phyloP scores from a whole-genome alignment of 2,888 invertebrate species.

The Eumacrocentrus americanus region DNA sequence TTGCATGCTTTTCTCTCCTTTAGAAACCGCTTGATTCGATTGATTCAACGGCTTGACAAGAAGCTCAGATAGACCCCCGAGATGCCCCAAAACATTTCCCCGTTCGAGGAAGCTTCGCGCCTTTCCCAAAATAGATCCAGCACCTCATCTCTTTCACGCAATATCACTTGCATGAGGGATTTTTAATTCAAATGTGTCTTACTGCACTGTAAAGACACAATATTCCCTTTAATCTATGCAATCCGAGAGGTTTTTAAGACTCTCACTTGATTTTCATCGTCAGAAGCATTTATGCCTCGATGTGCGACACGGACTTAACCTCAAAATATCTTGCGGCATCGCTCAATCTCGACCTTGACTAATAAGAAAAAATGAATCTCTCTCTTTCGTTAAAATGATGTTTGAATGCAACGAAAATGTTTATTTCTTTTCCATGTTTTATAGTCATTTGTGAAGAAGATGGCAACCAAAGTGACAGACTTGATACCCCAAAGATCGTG shows the following conservation, averaged over 20 bases:
- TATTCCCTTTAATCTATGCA: no score
- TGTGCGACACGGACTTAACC: slow-evolving; percentile 16
- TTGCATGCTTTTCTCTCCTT: no score
- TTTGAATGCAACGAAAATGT: no score
- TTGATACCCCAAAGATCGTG: slow-evolving; percentile 68
- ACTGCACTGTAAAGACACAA: no score
- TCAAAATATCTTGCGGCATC: slow-evolving; percentile 14
- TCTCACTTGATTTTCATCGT: slow-evolving; percentile 2
- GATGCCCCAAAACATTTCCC: slow-evolving; percentile 16
- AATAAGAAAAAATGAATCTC: no score
- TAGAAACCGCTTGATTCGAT: no score
- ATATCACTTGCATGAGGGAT: neutral
- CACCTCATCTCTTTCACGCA: no score
- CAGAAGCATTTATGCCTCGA: neutral
- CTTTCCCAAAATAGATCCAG: slow-evolving; percentile 1
- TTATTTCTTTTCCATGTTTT: slow-evolving; percentile 19
- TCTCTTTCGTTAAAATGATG: no score
- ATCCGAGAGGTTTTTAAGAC: no score
- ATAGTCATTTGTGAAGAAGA: slow-evolving; percentile 75
- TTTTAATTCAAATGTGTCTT: neutral
- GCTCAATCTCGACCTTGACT: neutral
- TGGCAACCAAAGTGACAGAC: slow-evolving; percentile 70
- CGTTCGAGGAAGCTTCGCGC: slow-evolving; percentile 3
- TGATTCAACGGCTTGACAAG: neutral
- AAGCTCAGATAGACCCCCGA: no score